These are phyloP conservation scores for Cephalotes varians DNA, from an alignment of 2,888 invertebrate species.

Conservation along the genomic window DNA sequence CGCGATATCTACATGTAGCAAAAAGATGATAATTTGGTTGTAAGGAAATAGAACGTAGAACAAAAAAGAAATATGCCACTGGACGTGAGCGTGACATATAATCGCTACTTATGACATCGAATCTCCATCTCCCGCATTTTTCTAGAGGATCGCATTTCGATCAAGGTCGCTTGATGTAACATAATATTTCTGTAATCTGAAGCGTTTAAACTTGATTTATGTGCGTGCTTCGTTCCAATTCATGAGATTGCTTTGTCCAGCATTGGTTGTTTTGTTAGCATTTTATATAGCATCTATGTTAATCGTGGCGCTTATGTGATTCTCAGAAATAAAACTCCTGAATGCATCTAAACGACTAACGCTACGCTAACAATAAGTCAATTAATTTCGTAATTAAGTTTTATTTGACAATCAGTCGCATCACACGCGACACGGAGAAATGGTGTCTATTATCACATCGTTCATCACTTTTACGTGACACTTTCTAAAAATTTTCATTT, in stretches of 20 bases:
- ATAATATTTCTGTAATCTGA: not conserved
- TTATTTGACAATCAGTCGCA: slow-evolving; percentile 5
- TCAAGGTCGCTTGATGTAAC: not conserved
- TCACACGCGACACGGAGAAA: not conserved
- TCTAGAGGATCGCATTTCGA: not conserved
- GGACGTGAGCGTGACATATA: not conserved
- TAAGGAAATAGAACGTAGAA: not conserved
- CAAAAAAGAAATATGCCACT: not conserved
- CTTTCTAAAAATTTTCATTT: slow-evolving; percentile 2
- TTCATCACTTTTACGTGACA: not conserved
- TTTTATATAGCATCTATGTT: slow-evolving; percentile 10
- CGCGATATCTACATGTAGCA: not conserved
- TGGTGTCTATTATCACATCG: not conserved
- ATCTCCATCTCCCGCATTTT: not conserved
- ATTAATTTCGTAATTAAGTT: slow-evolving; percentile 1
- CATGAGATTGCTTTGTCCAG: slow-evolving; percentile 3
- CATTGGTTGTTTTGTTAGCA: not conserved
- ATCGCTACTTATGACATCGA: not conserved
- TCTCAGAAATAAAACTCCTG: not conserved
- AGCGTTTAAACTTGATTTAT: slow-evolving; percentile 9
- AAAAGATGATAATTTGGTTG: not conserved
- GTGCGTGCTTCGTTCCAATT: too few species aligned
- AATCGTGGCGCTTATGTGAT: slow-evolving; percentile 16
- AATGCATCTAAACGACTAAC: slow-evolving; percentile 21
- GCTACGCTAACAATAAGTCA: slow-evolving; percentile 5